phyloP scores from a whole-genome alignment of 2,113 vertebrate species.

The Pitta sordida region DNA sequence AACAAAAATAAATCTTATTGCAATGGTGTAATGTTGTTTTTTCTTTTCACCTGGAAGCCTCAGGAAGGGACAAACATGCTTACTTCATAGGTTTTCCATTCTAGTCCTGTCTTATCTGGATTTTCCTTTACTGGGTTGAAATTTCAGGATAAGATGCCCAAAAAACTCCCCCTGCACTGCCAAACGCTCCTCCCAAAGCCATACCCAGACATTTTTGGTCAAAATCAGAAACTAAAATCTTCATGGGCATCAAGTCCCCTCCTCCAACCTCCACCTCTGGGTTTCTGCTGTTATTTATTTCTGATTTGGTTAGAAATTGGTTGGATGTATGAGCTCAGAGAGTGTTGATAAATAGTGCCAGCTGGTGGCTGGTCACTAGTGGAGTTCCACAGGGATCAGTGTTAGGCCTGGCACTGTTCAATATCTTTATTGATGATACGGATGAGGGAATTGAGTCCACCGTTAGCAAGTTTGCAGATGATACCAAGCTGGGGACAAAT shows the following conservation, averaged over 20 bases:
- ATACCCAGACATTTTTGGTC: not conserved
- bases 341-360: too few relatives aligned
- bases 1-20: not conserved
- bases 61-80: not conserved
- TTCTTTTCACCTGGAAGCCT: not conserved
- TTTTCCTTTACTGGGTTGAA: not conserved
- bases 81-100: not conserved
- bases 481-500: too few relatives aligned
- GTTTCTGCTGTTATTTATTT: not conserved
- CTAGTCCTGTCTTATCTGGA: not conserved
- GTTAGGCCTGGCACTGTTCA: too few relatives aligned
- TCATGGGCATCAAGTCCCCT: fast-evolving
- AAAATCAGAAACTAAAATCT: not conserved
- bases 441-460: too few relatives aligned
- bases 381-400: too few relatives aligned
- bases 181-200: not conserved
- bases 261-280: not conserved
- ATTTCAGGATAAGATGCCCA: not conserved
- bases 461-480: too few relatives aligned
- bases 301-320: too few relatives aligned
- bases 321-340: too few relatives aligned
- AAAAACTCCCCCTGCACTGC: not conserved
- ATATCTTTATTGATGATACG: too few relatives aligned
- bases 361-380: too few relatives aligned
- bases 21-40: not conserved